Conservation (phyloP, 2,888 invertebrate species). For the Bombylius discolor region DNA sequence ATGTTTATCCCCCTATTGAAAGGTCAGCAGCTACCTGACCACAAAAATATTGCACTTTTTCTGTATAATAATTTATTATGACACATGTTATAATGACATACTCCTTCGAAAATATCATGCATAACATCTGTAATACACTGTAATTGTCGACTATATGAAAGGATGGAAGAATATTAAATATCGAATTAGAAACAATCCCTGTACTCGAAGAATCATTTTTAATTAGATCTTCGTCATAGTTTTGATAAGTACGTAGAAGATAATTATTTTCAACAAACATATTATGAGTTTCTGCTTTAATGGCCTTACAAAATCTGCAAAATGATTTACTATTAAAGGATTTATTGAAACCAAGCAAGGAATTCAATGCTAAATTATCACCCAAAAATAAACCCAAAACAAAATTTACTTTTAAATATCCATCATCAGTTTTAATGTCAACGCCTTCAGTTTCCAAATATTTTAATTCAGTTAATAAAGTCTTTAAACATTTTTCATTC, state of each 20-base stretch:
- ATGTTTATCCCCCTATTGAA: too few relatives aligned
- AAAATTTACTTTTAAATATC: too few relatives aligned
- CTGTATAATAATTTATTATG: constrained; percentile 15
- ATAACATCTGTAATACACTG: constrained; percentile 15
- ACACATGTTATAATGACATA: constrained; percentile 14
- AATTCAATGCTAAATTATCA: too few relatives aligned
- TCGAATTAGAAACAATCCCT: constrained; percentile 17
- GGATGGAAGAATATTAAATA: constrained; percentile 15
- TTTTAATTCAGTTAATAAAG: too few relatives aligned
- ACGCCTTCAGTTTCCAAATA: too few relatives aligned
- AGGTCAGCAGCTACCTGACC: too few relatives aligned
- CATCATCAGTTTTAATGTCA: too few relatives aligned
- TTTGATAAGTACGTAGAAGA: constrained; percentile 13
- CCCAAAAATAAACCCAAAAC: too few relatives aligned
- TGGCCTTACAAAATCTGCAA: constrained; percentile 20
- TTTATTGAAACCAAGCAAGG: too few relatives aligned
- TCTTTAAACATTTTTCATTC: too few relatives aligned
- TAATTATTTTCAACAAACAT: constrained; percentile 10
- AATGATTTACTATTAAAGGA: constrained; percentile 17
- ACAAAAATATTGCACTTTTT: constrained; percentile 15
- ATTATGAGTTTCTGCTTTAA: constrained; percentile 11
- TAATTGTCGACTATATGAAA: constrained; percentile 18
- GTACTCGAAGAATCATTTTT: constrained; percentile 5
- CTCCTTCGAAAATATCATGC: constrained; percentile 17
- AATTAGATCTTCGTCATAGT: constrained; percentile 13